These are phyloP conservation scores for Orthosia gracilis DNA, from an alignment of 2,888 invertebrate genomes.

Conservation along the genomic window DNA sequence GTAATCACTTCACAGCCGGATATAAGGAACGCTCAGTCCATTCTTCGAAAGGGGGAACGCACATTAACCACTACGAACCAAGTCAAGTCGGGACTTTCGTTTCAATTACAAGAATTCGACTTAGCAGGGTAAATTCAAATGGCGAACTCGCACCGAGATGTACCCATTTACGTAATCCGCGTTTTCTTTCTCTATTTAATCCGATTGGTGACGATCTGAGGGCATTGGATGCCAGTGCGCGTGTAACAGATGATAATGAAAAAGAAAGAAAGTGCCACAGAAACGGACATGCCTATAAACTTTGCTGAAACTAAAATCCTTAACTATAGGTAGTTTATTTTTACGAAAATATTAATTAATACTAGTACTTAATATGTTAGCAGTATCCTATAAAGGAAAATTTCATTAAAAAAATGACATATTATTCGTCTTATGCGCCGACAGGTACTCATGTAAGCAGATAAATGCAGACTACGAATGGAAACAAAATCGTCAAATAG, in stretches of 20 bases:
- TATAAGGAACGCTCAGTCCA: neutral
- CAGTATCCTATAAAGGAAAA: no score
- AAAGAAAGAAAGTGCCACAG: no score
- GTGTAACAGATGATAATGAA: neutral
- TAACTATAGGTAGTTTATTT: no score
- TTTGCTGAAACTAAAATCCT: no score
- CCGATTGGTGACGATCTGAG: constrained; percentile 70
- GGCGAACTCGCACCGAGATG: constrained; percentile 71
- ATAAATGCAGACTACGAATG: no score
- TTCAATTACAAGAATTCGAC: constrained; percentile 82
- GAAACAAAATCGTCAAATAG: no score
- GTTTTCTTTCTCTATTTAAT: constrained; percentile 77
- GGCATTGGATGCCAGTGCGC: constrained; percentile 54
- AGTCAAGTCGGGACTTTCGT: constrained; percentile 81
- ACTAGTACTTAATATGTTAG: no score
- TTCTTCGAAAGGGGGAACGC: constrained; percentile 45
- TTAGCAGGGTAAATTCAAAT: constrained; percentile 81
- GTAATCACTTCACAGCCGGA: constrained; percentile 57
- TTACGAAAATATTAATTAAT: no score
- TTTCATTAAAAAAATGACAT: no score
- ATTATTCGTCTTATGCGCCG: no score
- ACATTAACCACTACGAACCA: constrained; percentile 72
- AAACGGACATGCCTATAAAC: no score
- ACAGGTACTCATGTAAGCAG: no score
- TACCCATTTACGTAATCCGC: constrained; percentile 80